Percentiles rank a stretch among this genome's conserved stretches.
These are phyloP conservation scores for Muricea muricata DNA, from an alignment of 92 coral and sea anemone species.

Conservation along the genomic window DNA sequence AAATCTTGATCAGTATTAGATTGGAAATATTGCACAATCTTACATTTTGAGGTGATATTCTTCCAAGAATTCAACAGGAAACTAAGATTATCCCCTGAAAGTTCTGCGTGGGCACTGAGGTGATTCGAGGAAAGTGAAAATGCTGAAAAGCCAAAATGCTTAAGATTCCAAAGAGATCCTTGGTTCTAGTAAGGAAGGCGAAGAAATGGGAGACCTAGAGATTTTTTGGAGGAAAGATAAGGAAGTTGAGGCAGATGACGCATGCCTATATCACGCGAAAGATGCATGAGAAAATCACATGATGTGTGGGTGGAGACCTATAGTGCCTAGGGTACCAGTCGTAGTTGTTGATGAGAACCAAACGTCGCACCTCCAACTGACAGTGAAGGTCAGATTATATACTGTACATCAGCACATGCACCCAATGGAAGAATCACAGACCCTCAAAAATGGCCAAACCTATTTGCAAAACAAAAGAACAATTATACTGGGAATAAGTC, in stretches of 20 bases:
- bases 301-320: not conserved
- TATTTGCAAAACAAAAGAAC: slow-evolving; percentile 58
- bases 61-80: not conserved
- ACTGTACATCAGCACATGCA: no score
- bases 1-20: no score
- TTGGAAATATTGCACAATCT: not conserved
- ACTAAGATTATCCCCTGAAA: not conserved
- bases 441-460: slow-evolving; percentile 62
- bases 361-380: not conserved
- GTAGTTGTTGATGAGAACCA: no score
- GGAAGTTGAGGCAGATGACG: not conserved
- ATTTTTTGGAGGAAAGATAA: not conserved
- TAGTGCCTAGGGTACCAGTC: no score
- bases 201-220: not conserved
- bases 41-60: not conserved
- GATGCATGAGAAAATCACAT: not conserved
- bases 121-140: no score
- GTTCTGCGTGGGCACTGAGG: no score
- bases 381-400: not conserved
- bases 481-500: slow-evolving; percentile 72
- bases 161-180: no score
- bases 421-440: slow-evolving; percentile 50
- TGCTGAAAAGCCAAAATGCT: not conserved
- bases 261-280: not conserved
- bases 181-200: no score